Evolutionary conservation across 2,113 vertebrate species (phyloP).

Genomic region (Erythrolamprus reginae): DNA sequence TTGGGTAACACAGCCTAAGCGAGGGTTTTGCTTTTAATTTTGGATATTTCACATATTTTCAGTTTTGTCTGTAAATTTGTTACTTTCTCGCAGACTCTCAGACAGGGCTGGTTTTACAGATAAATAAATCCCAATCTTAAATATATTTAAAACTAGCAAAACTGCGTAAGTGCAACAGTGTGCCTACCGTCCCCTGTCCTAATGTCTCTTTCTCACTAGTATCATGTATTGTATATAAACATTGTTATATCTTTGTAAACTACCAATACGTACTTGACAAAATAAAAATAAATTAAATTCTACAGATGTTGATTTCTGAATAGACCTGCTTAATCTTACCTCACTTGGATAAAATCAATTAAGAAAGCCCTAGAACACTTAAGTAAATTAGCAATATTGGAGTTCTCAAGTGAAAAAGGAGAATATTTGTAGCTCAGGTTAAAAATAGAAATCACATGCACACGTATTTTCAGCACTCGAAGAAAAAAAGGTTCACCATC

Average conservation of each 20-base stretch:
- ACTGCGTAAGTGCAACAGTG: no score
- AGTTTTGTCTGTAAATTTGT: not conserved
- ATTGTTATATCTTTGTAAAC: no score
- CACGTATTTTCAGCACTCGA: no score
- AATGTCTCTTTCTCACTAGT: no score
- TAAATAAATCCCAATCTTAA: not conserved
- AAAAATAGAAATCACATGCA: not conserved
- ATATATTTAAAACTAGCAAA: not conserved
- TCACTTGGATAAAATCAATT: not conserved
- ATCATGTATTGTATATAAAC: no score
- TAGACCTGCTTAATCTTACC: not conserved
- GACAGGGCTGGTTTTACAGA: not conserved
- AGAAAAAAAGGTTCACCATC: no score
- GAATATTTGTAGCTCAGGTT: not conserved
- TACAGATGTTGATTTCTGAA: not conserved
- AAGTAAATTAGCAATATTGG: not conserved
- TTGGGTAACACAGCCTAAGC: not conserved
- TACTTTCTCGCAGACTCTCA: not conserved
- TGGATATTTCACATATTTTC: not conserved
- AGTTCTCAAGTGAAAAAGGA: not conserved
- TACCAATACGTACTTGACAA: no score
- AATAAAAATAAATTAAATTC: not conserved
- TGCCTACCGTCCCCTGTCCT: no score
- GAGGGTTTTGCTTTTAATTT: not conserved
- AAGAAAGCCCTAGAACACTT: not conserved